These are phyloP conservation scores for Apostichopus japonicus DNA, from an alignment of 35 echinoderm and acorn worm genomes.

Conservation along the genomic window DNA sequence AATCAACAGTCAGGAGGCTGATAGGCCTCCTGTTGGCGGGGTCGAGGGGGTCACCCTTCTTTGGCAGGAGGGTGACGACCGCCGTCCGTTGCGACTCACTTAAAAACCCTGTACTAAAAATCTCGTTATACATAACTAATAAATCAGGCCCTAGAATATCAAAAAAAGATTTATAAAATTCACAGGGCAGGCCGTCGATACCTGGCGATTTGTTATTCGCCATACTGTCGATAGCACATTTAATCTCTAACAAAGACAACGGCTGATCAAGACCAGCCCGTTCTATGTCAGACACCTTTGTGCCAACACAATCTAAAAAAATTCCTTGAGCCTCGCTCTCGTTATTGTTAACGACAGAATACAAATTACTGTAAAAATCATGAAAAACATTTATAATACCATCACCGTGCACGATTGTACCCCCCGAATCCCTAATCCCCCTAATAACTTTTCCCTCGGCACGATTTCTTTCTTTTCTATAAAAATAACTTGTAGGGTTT, in stretches of 20 bases:
- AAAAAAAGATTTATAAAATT: background rate
- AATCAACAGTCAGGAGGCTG: background rate
- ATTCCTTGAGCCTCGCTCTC: slow-evolving; percentile 20
- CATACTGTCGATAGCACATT: slow-evolving; percentile 23
- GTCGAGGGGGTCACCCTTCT: background rate
- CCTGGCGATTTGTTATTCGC: slow-evolving; percentile 58
- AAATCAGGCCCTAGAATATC: slow-evolving; percentile 21
- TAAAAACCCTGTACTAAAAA: background rate
- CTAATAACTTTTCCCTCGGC: slow-evolving; percentile 29
- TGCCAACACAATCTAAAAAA: slow-evolving; percentile 14
- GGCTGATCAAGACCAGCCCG: background rate
- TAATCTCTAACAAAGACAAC: slow-evolving; percentile 24
- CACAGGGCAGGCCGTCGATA: slow-evolving; percentile 54
- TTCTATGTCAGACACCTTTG: background rate
- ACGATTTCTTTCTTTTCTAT: too few species aligned
- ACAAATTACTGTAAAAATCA: slow-evolving; percentile 44
- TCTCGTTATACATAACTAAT: background rate
- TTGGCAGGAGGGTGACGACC: background rate
- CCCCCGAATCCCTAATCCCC: slow-evolving; percentile 19
- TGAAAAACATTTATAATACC: slow-evolving; percentile 36
- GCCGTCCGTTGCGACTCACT: background rate
- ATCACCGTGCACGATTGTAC: slow-evolving; percentile 47
- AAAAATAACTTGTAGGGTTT: background rate
- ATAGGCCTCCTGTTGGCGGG: slow-evolving; percentile 14
- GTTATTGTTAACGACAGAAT: background rate